Base-by-base conservation (phyloP, 2,888 invertebrate species). In the Drosophila trichaetosa region DNA sequence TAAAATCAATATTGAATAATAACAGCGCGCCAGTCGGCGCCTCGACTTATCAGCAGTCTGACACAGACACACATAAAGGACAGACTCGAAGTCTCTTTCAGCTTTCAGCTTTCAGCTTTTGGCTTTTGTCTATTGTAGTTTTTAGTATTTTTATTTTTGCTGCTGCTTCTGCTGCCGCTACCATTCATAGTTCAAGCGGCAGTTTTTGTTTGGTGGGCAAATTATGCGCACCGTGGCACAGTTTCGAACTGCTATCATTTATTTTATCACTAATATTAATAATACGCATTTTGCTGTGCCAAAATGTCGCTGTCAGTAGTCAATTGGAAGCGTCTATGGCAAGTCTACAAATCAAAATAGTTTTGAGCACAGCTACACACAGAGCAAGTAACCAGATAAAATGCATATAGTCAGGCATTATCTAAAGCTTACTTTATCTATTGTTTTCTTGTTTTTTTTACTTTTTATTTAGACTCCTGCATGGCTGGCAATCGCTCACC, bases 401-500 rank as follows among this genome's bases (percentile, higher is more conserved):
- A 2, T 7, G 16, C 4, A 6, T 38, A 31, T n/a, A 18, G 1
- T 5, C 31, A 0, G 4, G 2, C 18, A 42, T 4, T 8, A 29
- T 10, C 36, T 38, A 21, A 18, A 27, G 24, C 29, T 61, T 16
- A 13, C 0, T 21, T 2, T 2, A 18, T 36, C 40, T 4, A 10
- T 54, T 3, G 0, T 16, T 3, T 56, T 3, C 27, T 11, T 18
- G 8, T 7, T 69, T 49, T 27, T 7, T 65, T 27, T 4, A 21
- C 5, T 51, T 51, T 31, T 4, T 70, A 54, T 38, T 0, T 63
- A 93, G 93, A 93, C 88, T 93, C 93, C 79, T 93, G 93, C 79
- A 90, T 93, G 54, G 84, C 91, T 49, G 91, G 91, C 62, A 92
- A 93, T 61, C 92, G 91, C 74, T 92, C 91, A 48, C 91, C 92